A percentile compares a stretch with the other conserved stretches of the same genome.
Conservation (phyloP, 2,797 vertebrate species). For the Euthynnus affinis region DNA sequence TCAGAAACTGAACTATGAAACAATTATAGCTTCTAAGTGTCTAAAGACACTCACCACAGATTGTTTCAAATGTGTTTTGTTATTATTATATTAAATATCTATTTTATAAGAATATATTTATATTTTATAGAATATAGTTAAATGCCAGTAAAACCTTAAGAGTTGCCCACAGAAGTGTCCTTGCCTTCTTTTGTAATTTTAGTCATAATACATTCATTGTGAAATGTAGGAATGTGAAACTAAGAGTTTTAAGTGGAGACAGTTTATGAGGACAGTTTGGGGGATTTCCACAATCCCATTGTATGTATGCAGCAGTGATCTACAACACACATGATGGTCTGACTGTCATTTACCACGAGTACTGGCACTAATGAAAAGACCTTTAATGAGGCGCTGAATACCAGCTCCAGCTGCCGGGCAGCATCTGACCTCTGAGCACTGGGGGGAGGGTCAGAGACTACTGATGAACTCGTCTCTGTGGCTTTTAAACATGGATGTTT, state of each 20-base stretch:
- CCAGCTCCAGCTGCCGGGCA: not conserved
- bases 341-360: not conserved
- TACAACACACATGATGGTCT: not conserved
- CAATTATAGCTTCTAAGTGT: not conserved
- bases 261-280: not conserved
- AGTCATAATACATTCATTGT: not conserved
- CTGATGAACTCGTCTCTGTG: not conserved
- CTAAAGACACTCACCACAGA: not conserved
- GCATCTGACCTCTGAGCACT: not conserved
- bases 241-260: not conserved
- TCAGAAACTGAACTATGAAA: not conserved
- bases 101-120: too few species aligned
- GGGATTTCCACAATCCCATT: conserved; percentile 15
- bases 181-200: not conserved
- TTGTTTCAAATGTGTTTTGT: not conserved
- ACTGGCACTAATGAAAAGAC: not conserved
- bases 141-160: not conserved
- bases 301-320: not conserved
- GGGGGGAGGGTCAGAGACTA: not conserved
- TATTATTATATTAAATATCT: not conserved
- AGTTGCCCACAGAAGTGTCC: not conserved
- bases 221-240: not conserved
- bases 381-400: not conserved
- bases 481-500: not conserved
- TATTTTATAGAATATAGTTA: not conserved